Percentiles rank a stretch among this genome's conserved stretches.
These are phyloP conservation scores for Acanthosoma haemorrhoidale DNA, from an alignment of 2,888 invertebrate species.

Conservation along the genomic window DNA sequence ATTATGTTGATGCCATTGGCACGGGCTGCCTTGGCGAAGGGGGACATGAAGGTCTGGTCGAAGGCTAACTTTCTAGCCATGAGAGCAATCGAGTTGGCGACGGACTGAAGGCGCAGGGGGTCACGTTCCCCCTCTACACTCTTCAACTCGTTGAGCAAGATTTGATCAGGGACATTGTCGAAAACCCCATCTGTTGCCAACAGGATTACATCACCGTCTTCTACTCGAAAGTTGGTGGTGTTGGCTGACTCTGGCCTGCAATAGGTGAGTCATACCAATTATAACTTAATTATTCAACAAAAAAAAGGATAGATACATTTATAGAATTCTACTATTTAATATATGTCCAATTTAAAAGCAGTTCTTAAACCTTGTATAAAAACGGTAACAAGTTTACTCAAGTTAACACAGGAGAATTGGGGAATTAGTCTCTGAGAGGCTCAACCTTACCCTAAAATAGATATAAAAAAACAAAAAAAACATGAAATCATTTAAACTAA, in stretches of 20 bases:
- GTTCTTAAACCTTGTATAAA: too few species aligned
- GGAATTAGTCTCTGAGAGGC: too few species aligned
- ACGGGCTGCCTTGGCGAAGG: slow-evolving; percentile 88
- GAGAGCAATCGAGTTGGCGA: slow-evolving; percentile 90
- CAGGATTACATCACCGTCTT: slow-evolving; percentile 89
- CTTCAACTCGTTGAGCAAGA: slow-evolving; percentile 79
- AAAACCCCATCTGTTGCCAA: slow-evolving; percentile 97
- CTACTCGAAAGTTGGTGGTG: slow-evolving; percentile 77
- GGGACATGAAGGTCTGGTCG: slow-evolving; percentile 91
- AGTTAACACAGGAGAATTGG: too few species aligned
- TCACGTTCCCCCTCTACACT: slow-evolving; percentile 67
- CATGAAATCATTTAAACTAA: too few species aligned
- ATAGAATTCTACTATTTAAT: too few species aligned
- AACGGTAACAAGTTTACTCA: too few species aligned
- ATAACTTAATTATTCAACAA: too few species aligned
- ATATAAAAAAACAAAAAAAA: too few species aligned
- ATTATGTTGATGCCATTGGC: slow-evolving; percentile 89
- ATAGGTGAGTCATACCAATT: too few species aligned
- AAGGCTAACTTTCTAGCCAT: slow-evolving; percentile 92
- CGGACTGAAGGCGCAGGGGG: slow-evolving; percentile 73
- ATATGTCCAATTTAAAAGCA: too few species aligned
- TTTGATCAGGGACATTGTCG: slow-evolving; percentile 91
- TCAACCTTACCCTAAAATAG: too few species aligned
- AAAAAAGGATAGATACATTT: too few species aligned
- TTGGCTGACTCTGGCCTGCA: slow-evolving; percentile 84